A percentile compares a stretch with the other conserved stretches of the same genome.
These are phyloP conservation scores for Erynnis tages DNA, from an alignment of 2,888 invertebrate species.

Conservation along the genomic window DNA sequence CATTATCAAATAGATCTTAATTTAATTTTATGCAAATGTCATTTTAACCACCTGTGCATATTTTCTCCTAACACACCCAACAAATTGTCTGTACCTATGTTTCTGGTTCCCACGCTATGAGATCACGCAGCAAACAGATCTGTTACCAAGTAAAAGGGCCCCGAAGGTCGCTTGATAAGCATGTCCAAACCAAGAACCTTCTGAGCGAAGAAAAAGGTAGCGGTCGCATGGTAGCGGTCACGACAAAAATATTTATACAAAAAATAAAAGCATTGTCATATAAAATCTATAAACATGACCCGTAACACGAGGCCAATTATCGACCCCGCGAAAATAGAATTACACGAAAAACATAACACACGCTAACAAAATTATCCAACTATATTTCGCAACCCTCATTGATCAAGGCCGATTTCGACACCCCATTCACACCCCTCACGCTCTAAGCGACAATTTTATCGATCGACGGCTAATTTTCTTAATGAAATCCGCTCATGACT, in stretches of 20 bases:
- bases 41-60: conserved; percentile 14
- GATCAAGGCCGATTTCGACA: conserved; percentile 62
- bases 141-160: conserved; percentile 25
- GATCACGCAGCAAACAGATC: conserved; percentile 19
- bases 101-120: conserved; percentile 28
- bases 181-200: background rate
- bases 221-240: conserved; percentile 54
- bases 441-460: conserved; percentile 15
- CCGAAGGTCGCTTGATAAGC: conserved; percentile 18
- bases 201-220: conserved; percentile 52
- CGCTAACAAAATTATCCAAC: conserved; percentile 69
- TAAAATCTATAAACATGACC: conserved; percentile 35
- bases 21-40: conserved; percentile 6
- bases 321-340: conserved; percentile 54
- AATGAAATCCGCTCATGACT: conserved; percentile 39
- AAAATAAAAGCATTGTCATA: conserved; percentile 14
- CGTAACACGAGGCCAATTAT: conserved; percentile 62
- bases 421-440: conserved; percentile 58
- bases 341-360: conserved; percentile 61
- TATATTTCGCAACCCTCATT: conserved; percentile 61
- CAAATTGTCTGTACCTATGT: conserved; percentile 8
- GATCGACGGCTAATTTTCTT: conserved; percentile 33
- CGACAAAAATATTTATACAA: conserved; percentile 24
- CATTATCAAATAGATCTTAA: conserved; percentile 2
- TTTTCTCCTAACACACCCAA: conserved; percentile 19